Conservation (phyloP, 2,888 invertebrate genomes). For the Oithona nana region DNA sequence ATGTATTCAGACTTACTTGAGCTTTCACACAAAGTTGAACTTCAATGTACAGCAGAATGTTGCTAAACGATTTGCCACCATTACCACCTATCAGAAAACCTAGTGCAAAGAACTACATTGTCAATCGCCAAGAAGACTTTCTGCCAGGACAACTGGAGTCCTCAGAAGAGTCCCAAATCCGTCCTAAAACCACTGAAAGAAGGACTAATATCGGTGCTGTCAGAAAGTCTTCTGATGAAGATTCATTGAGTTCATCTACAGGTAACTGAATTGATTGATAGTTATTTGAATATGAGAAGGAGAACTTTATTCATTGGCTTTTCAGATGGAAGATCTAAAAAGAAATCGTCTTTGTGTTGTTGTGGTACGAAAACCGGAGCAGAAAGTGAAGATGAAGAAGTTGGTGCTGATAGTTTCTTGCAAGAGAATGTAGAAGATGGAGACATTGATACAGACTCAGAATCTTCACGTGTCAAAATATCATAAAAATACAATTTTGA, state of each 20-base stretch:
- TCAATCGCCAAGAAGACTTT: neutral
- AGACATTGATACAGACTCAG: neutral
- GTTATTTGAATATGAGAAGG: too few relatives aligned
- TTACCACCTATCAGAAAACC: neutral
- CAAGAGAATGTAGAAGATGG: neutral
- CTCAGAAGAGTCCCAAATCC: neutral
- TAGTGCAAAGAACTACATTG: neutral
- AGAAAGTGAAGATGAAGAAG: neutral
- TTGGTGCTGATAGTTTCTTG: neutral
- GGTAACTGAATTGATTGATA: too few relatives aligned
- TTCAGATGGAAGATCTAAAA: neutral
- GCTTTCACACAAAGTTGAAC: too few relatives aligned
- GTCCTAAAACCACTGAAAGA: neutral
- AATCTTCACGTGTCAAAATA: neutral
- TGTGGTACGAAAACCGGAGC: neutral
- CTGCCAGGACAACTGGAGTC: neutral
- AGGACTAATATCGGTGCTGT: neutral
- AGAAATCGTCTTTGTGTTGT: neutral
- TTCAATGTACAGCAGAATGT: neutral
- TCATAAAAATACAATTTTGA: neutral
- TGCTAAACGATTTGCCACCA: neutral
- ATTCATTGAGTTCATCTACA: too few relatives aligned
- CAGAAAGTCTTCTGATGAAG: neutral
- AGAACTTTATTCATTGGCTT: neutral
- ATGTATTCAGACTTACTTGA: too few relatives aligned